These are phyloP conservation scores for Chrysopilus asiliformis DNA, from an alignment of 2,888 invertebrate genomes.

Conservation along the genomic window DNA sequence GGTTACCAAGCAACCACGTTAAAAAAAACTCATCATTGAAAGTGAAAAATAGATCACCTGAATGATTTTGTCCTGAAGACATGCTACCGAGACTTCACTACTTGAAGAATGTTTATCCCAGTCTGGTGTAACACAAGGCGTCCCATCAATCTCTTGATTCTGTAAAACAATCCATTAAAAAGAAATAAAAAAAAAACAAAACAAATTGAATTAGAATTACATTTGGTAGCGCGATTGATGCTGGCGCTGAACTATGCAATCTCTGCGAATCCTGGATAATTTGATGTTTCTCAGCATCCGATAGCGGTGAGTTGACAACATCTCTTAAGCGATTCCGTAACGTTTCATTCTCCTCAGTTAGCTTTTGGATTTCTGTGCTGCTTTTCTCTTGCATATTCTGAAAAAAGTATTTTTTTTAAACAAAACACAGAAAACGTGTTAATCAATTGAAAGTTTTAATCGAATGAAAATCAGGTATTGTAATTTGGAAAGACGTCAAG, in stretches of 20 bases:
- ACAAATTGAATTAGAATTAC: conserved; percentile 19
- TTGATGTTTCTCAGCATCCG: conserved; percentile 72
- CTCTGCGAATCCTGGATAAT: conserved; percentile 55
- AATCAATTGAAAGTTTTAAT: no score
- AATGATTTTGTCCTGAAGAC: conserved; percentile 82
- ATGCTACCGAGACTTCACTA: conserved; percentile 83
- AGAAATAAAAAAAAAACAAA: conserved; percentile 3
- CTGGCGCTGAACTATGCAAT: conserved; percentile 66
- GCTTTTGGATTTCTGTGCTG: conserved; percentile 38
- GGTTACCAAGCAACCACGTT: no score
- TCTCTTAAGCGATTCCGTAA: conserved; percentile 61
- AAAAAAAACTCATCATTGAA: no score
- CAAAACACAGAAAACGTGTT: no score
- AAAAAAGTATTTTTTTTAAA: no score
- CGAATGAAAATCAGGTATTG: no score
- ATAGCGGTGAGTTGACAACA: conserved; percentile 67
- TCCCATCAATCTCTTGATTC: conserved; percentile 41
- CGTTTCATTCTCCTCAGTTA: conserved; percentile 64
- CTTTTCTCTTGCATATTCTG: conserved; percentile 33
- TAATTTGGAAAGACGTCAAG: no score
- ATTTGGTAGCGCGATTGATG: conserved; percentile 50
- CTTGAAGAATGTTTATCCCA: conserved; percentile 89
- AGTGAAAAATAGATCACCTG: no score
- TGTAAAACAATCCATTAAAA: conserved; percentile 7
- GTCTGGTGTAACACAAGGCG: conserved; percentile 63